These are phyloP conservation scores for Bugulina stolonifera DNA, from an alignment of 2,888 invertebrate species.

Conservation along the genomic window DNA sequence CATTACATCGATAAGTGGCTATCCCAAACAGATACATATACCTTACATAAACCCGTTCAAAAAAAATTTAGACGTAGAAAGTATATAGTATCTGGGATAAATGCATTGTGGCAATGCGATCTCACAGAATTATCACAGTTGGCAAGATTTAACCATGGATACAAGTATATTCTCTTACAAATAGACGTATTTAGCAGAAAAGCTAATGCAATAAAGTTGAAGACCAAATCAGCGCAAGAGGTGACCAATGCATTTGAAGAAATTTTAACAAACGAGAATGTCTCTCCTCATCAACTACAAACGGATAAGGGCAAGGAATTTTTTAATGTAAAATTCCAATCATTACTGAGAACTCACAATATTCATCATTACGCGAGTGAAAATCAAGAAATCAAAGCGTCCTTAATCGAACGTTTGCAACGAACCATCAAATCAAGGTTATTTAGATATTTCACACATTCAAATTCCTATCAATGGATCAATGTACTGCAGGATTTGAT, in stretches of 20 bases:
- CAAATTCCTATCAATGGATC: constrained; percentile 8
- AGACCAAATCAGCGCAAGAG: not conserved
- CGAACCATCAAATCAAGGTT: constrained; percentile 40
- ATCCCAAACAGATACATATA: not conserved
- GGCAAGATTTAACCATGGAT: not conserved
- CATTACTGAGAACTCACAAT: not conserved
- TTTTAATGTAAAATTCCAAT: constrained; percentile 19
- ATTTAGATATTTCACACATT: constrained; percentile 36
- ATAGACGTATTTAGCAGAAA: constrained; percentile 20
- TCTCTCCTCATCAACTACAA: not conserved
- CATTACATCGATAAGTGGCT: not conserved
- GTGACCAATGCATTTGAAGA: not conserved
- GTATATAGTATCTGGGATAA: not conserved
- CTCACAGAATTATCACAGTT: not conserved
- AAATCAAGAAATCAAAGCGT: constrained; percentile 27
- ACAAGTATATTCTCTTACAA: constrained; percentile 17
- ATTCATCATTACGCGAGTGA: constrained; percentile 21
- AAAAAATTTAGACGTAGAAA: not conserved
- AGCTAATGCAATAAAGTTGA: not conserved
- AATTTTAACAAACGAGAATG: not conserved
- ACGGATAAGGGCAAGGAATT: constrained; percentile 23
- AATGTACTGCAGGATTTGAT: constrained; percentile 14
- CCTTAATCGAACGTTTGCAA: constrained; percentile 31
- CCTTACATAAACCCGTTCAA: constrained; percentile 1
- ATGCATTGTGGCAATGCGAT: constrained; percentile 13